Base-by-base conservation (phyloP, 2,113 vertebrate species). In the Macquaria australasica region DNA sequence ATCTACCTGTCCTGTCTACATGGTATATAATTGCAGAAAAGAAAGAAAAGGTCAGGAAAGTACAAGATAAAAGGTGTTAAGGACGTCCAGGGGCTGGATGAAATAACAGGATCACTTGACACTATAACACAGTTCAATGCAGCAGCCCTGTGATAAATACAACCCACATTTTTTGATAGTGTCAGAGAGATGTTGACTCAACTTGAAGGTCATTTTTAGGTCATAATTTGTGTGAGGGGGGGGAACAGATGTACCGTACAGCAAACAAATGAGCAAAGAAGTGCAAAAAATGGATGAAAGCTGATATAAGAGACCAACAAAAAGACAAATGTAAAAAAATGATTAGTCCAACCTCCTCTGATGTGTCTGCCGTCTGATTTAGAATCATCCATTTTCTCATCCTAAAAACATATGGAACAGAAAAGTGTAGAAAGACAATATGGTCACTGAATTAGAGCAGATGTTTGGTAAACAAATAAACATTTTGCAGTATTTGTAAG, bases 361-460 rank as follows among this genome's bases (percentile, higher is more conserved):
- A 91, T 93, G 73, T 89, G 92, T 83, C 90, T 81, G 77, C 68
- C 59, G 39, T 96, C 95, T n/a, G 81, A 74, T 85, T 96, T 96
- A 16, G 89, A 88, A 62, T 95, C 90, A 39, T 96, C 95, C 79
- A 87, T 87, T 88, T 95, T 96, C 63, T 94, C 94, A 78, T 96
- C 95, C 96, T 96, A 67, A 45, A 87, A 85, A 83, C n/a, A 53
- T 12, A 59, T 25, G 60, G 12, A 73, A 60, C 20, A 73, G 31
- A 41, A 50, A 8, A 59, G 8, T 18, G 10, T 14, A 77, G 8
- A 73, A 23, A 51, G 39, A 39, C 23, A 50, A 59, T 8, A 39
- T 0, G 8, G 23, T 56, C 21, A 53, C n/a, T 67, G 21, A 51
- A 31, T 43, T 9, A 45, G 1, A 59, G 28, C 28, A 28, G 14